A percentile compares a stretch with the other conserved stretches of the same genome.
Conservation (phyloP, 2,888 invertebrate genomes). For the Ormyrus labotus region DNA sequence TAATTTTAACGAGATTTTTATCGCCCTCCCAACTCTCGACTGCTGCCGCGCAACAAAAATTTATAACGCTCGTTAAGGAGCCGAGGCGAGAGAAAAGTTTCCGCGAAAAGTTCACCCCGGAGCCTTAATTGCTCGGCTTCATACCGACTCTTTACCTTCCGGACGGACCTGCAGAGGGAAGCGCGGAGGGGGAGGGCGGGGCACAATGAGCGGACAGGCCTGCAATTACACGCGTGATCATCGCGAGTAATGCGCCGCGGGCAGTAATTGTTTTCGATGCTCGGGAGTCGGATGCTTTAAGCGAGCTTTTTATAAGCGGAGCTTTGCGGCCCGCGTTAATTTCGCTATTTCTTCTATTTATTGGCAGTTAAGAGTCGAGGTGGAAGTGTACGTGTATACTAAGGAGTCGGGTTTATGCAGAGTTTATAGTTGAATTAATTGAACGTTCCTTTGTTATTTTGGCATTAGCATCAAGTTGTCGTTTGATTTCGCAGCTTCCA, state of each 20-base stretch:
- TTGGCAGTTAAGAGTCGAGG: slow-evolving; percentile 22
- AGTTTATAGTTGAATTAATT: slow-evolving; percentile 31
- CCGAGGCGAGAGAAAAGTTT: slow-evolving; percentile 54
- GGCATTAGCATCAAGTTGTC: too few relatives aligned
- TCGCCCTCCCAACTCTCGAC: slow-evolving; percentile 59
- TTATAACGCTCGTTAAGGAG: slow-evolving; percentile 70
- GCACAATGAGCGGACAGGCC: too few relatives aligned
- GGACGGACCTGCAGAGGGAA: not conserved
- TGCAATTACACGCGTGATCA: slow-evolving; percentile 54
- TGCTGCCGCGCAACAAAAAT: slow-evolving; percentile 67
- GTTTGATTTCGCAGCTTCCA: too few relatives aligned
- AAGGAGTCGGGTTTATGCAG: slow-evolving; percentile 4
- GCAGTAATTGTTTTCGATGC: slow-evolving; percentile 58
- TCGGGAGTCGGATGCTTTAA: slow-evolving; percentile 13
- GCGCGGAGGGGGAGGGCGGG: slow-evolving; percentile 29
- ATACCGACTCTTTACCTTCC: slow-evolving; percentile 23
- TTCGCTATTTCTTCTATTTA: slow-evolving; percentile 24
- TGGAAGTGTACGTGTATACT: not conserved
- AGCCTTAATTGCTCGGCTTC: slow-evolving; percentile 63
- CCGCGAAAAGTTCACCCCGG: slow-evolving; percentile 53
- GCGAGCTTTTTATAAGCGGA: not conserved
- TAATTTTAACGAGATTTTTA: slow-evolving; percentile 72
- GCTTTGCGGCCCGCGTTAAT: not conserved
- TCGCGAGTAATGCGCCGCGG: slow-evolving; percentile 29
- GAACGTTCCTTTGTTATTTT: slow-evolving; percentile 5